phyloP scores from a whole-genome alignment of 2,113 vertebrate genomes.

The Hymenochirus boettgeri region DNA sequence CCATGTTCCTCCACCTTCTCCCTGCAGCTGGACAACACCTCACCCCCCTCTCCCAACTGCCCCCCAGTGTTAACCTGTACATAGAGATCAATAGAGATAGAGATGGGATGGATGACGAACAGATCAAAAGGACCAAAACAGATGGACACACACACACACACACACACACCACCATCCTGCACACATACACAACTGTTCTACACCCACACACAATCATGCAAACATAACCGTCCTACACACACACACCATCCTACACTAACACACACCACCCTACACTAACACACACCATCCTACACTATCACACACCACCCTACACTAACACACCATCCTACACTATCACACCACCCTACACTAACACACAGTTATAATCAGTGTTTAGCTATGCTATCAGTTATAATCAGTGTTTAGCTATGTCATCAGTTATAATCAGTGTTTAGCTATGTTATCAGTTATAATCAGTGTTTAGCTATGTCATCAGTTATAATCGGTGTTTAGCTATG shows the following conservation, averaged over 20 bases:
- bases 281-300: too few species aligned
- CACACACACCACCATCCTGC: not conserved
- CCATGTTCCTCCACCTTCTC: not conserved
- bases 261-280: not conserved
- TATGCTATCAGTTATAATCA: too few species aligned
- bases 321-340: too few species aligned
- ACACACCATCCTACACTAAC: not conserved
- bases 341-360: too few species aligned
- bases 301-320: too few species aligned
- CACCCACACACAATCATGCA: not conserved
- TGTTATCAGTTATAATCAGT: too few species aligned
- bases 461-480: too few species aligned
- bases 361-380: too few species aligned
- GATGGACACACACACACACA: not conserved
- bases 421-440: too few species aligned
- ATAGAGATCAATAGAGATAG: slow-evolving; percentile 26
- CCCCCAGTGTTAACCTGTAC: slow-evolving; percentile 29
- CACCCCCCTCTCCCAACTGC: slow-evolving; percentile 14
- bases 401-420: too few species aligned
- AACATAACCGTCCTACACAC: not conserved
- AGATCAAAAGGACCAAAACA: too few species aligned
- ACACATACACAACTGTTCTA: not conserved
- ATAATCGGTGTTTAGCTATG: too few species aligned
- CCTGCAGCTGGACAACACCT: not conserved
- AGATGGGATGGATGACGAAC: not conserved